Conservation (phyloP, 1,140 invertebrate genomes). For the Drosophila malerkotliana region DNA sequence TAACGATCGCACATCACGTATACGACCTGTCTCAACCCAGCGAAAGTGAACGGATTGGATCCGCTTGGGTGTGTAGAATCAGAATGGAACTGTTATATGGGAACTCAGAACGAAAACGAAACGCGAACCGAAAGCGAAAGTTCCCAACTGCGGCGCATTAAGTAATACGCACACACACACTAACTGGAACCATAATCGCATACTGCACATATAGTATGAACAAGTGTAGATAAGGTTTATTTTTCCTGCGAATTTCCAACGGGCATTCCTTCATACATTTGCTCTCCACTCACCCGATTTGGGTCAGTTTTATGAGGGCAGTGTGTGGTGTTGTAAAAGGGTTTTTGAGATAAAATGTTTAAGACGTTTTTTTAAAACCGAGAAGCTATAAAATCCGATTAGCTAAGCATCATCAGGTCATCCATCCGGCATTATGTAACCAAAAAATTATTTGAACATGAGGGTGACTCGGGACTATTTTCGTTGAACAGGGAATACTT, state of each 20-base stretch:
- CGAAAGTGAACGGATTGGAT: conserved; percentile 26
- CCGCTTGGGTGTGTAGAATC: conserved; percentile 7
- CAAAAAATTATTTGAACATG: conserved; percentile 18
- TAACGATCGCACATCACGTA: conserved; percentile 46
- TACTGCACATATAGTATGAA: conserved; percentile 41
- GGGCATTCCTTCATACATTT: conserved; percentile 39
- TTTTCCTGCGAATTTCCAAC: conserved; percentile 51
- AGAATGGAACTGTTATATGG: conserved; percentile 24
- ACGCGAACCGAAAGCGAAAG: conserved; percentile 64
- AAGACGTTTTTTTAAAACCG: conserved; percentile 1
- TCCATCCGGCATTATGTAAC: conserved; percentile 31
- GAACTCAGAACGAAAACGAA: conserved; percentile 22
- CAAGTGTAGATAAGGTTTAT: conserved; percentile 56
- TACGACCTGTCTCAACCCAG: conserved; percentile 50
- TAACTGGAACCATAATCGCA: conserved; percentile 28
- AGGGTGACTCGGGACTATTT: neutral
- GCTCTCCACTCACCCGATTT: conserved; percentile 15
- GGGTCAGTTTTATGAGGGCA: conserved; percentile 30
- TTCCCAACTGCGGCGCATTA: conserved; percentile 52
- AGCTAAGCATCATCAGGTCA: conserved; percentile 20
- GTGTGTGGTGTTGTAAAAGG: neutral
- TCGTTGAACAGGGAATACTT: neutral
- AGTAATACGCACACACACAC: conserved; percentile 28
- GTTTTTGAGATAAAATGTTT: conserved; percentile 21
- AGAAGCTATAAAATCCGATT: conserved; percentile 21